Percentiles rank a stretch among this genome's conserved stretches.
These are phyloP conservation scores for Perithous albicinctus DNA, from an alignment of 2,888 invertebrate species.

Conservation along the genomic window DNA sequence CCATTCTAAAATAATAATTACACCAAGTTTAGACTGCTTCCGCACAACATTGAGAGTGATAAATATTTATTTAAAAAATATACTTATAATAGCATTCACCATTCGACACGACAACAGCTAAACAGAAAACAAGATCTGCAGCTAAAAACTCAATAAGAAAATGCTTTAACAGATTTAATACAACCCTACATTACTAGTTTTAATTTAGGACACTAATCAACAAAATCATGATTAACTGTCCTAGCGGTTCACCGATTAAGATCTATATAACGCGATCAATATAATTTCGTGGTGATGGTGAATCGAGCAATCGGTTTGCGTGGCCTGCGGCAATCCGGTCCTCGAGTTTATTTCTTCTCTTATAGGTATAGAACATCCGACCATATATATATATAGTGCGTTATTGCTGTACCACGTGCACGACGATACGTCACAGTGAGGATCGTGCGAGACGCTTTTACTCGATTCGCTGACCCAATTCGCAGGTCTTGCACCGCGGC, in stretches of 20 bases:
- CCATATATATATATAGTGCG: neutral
- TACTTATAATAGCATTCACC: too few species aligned
- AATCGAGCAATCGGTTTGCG: slow-evolving; percentile 23
- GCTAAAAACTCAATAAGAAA: neutral
- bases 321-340: neutral
- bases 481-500: slow-evolving; percentile 59
- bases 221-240: neutral
- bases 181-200: neutral
- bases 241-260: neutral
- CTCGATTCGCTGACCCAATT: slow-evolving; percentile 74
- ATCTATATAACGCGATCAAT: neutral
- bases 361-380: too few species aligned
- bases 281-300: neutral
- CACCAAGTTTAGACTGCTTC: too few species aligned
- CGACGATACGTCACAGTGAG: neutral
- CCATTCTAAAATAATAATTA: too few species aligned
- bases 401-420: slow-evolving; percentile 5
- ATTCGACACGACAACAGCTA: too few species aligned
- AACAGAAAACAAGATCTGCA: too few species aligned
- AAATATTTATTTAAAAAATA: too few species aligned
- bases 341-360: neutral
- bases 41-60: too few species aligned
- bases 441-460: slow-evolving; percentile 37
- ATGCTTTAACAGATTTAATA: neutral
- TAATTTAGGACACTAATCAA: neutral